A percentile compares a stretch with the other conserved stretches of the same genome.
Conservation (phyloP, 2,797 vertebrate species). For the Pipistrellus pipistrellus region DNA sequence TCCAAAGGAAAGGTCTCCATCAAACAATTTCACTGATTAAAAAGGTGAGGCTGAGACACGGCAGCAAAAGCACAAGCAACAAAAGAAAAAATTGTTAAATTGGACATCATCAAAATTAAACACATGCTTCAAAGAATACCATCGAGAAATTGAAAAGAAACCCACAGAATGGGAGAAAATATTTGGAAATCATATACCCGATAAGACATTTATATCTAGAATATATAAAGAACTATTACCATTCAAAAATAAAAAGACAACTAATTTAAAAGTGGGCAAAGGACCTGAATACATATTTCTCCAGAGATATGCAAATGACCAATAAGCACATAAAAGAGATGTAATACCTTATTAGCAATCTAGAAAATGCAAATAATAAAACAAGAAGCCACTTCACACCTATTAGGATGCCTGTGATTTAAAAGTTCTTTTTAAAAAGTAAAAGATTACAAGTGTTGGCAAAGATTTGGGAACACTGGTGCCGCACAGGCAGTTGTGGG, state of each 20-base stretch:
- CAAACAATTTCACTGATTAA: background rate
- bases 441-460: background rate
- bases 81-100: background rate
- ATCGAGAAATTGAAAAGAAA: constrained; percentile 37
- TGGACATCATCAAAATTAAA: background rate
- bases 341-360: background rate
- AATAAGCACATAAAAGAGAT: background rate
- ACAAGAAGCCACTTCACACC: background rate
- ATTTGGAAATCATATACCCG: background rate
- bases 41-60: background rate
- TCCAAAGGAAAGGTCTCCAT: background rate
- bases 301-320: background rate
- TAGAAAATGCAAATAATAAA: background rate
- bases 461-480: background rate
- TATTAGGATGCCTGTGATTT: background rate
- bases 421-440: background rate
- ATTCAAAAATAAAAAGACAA: background rate
- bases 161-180: constrained; percentile 10
- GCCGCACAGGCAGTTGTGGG: background rate
- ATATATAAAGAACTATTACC: constrained; percentile 1
- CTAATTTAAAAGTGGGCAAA: background rate
- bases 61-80: background rate
- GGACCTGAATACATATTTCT: background rate
- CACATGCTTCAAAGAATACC: background rate
- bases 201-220: background rate